Conservation (phyloP, 2,888 invertebrate species). For the Drosophila meridionalis region DNA sequence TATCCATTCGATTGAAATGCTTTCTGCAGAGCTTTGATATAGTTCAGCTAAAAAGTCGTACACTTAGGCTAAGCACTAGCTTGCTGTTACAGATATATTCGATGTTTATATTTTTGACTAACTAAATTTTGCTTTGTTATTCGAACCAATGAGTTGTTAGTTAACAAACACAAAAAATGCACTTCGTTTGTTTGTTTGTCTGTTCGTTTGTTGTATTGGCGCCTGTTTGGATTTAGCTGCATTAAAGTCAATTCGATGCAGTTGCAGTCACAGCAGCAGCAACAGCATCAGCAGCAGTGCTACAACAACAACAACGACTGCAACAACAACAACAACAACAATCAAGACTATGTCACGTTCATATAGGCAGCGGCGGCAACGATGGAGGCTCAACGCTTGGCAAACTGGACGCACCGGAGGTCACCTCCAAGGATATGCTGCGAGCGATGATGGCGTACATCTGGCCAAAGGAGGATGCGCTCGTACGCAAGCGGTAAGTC, state of each 20-base stretch:
- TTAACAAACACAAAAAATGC: constrained; percentile 28
- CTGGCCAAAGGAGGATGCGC: constrained; percentile 93
- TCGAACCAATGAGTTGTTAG: constrained; percentile 34
- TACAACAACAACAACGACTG: constrained; percentile 54
- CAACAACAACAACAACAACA: constrained; percentile 51
- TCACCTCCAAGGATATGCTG: constrained; percentile 92
- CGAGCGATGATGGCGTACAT: constrained; percentile 95
- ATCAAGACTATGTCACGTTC: constrained; percentile 92
- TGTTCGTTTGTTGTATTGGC: constrained; percentile 84
- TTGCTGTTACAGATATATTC: constrained; percentile 13
- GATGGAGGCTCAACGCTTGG: constrained; percentile 87
- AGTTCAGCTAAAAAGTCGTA: background rate
- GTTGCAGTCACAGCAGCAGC: constrained; percentile 76
- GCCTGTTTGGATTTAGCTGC: constrained; percentile 84
- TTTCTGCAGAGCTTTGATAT: background rate
- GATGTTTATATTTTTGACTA: constrained; percentile 45
- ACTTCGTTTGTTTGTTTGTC: constrained; percentile 68
- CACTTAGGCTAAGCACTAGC: constrained; percentile 1
- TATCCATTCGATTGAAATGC: background rate
- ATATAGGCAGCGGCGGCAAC: constrained; percentile 91
- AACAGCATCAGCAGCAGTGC: constrained; percentile 38
- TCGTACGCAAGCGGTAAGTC: constrained; percentile 81
- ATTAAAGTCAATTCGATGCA: constrained; percentile 84
- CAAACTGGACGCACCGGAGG: constrained; percentile 87
- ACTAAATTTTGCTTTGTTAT: constrained; percentile 37